Evolutionary conservation across 2,797 vertebrate species (phyloP).

Genomic region (Onychomys torridus): DNA sequence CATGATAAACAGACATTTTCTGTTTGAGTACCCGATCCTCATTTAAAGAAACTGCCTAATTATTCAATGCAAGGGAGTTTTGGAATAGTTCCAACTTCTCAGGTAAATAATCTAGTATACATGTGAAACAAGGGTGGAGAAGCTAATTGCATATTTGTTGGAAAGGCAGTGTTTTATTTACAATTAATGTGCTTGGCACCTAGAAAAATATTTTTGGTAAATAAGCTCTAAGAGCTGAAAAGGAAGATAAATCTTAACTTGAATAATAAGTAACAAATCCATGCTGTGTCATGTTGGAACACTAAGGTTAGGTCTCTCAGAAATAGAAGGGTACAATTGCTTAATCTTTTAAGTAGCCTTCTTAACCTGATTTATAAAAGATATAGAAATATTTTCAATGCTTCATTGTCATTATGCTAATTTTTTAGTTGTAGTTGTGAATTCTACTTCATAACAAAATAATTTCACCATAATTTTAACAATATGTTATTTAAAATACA

Average conservation of each 20-base stretch:
- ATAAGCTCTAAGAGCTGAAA: slow-evolving; percentile 55
- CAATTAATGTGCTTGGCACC: not conserved
- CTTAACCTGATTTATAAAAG: not conserved
- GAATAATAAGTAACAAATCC: slow-evolving; percentile 26
- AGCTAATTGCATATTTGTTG: slow-evolving; percentile 59
- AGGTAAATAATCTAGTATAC: slow-evolving; percentile 51
- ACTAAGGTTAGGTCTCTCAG: slow-evolving; percentile 4
- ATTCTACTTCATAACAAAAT: not conserved
- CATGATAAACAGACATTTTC: slow-evolving; percentile 70
- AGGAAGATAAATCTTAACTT: slow-evolving; percentile 48
- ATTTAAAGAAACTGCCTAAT: slow-evolving; percentile 70
- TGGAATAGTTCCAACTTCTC: slow-evolving; percentile 56
- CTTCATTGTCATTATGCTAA: not conserved
- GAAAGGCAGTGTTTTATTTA: slow-evolving; percentile 57
- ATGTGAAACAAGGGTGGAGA: slow-evolving; percentile 11
- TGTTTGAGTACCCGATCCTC: slow-evolving; percentile 37
- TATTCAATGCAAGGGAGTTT: slow-evolving; percentile 53
- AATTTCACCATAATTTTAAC: not conserved
- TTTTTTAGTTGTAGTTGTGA: slow-evolving; percentile 14
- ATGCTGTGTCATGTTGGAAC: not conserved
- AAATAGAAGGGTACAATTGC: not conserved
- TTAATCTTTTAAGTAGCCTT: slow-evolving; percentile 18
- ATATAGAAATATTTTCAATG: not conserved
- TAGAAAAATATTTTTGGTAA: slow-evolving; percentile 62
- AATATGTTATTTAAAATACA: not conserved